Evolutionary conservation across 2,113 vertebrate genomes (phyloP), one percentile per base, ranked within the genome.

Genomic region (Larimichthys polyactis): DNA sequence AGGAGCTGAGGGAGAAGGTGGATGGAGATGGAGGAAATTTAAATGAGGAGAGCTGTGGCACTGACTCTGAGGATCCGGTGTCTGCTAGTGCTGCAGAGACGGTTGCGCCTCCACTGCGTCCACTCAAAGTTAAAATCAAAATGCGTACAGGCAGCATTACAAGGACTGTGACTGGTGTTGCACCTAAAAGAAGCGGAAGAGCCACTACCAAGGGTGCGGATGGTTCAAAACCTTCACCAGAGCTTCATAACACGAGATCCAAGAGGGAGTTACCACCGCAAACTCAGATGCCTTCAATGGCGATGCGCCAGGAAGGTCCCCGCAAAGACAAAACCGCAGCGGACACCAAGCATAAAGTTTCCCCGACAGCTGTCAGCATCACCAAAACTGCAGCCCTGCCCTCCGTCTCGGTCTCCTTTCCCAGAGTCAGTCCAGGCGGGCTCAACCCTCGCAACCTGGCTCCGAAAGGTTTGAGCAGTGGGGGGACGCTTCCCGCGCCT

Each of bases 71-170:
- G 43, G 74, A 78, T 11, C 14, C 80, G 9, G 4, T 9, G 2
- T 46, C 80, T n/a, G 29, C 63, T 19, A 43, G 11, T 5, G 10
- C 59, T 4, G 12, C 74, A 17, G 87, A 81, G 17, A 71, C 43
- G 0, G 68, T 57, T 43, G 67, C 82, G 14, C 36, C 82, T 57
- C 94, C 96, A 2, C 94, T 96, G 0, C 92, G 96, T 48, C 97
- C 97, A 0, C 95, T 99, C 58, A 99, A 99, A 60, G 98, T 99
- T 46, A 94, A 97, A 79, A 99, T 99, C 83, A 99, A 99, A 75
- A 97, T 96, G 0, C 95, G 96, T 0, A 96, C 95, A 0, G 96
- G 97, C 14, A 96, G 94, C 88, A 95, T 97, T 88, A 97, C 96
- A 11, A 92, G 96, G 62, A 97, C 97, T 0, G 96, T 97, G 14